Conservation (phyloP, 2,888 invertebrate species). For the Abscondita cerata region DNA sequence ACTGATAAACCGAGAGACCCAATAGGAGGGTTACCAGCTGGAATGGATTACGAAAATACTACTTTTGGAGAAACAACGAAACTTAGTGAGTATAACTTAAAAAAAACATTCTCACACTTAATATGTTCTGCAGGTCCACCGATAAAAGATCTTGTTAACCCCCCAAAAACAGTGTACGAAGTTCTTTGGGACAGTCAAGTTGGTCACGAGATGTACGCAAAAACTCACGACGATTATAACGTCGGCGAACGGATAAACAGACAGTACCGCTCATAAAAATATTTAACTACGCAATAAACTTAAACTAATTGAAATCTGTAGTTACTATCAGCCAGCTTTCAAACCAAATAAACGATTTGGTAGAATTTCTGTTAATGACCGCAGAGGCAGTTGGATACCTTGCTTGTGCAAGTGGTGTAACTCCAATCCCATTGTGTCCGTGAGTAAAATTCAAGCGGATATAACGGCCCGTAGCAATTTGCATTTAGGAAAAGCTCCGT, state of each 20-base stretch:
- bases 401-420: slow-evolving; percentile 58
- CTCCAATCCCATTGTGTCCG: slow-evolving; percentile 52
- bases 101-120: slow-evolving; percentile 36
- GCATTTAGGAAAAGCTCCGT: slow-evolving; percentile 60
- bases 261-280: no score
- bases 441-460: slow-evolving; percentile 59
- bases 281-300: slow-evolving; percentile 12
- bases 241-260: slow-evolving; percentile 57
- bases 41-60: slow-evolving; percentile 54
- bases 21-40: slow-evolving; percentile 57
- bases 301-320: slow-evolving; percentile 37
- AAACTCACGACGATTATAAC: slow-evolving; percentile 60
- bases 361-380: slow-evolving; percentile 57
- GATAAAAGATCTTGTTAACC: slow-evolving; percentile 56
- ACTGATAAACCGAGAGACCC: slow-evolving; percentile 57
- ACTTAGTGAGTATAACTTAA: slow-evolving; percentile 13
- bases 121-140: slow-evolving; percentile 42
- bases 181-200: slow-evolving; percentile 54
- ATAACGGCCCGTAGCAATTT: slow-evolving; percentile 54
- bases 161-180: slow-evolving; percentile 53
- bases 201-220: slow-evolving; percentile 59
- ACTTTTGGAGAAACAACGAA: slow-evolving; percentile 55
- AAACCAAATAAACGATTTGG: slow-evolving; percentile 60
- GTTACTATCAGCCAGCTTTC: slow-evolving; percentile 57
- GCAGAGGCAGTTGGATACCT: slow-evolving; percentile 60